These are phyloP conservation scores for Sakesphorus luctuosus DNA, from an alignment of 2,113 vertebrate genomes.

Conservation along the genomic window DNA sequence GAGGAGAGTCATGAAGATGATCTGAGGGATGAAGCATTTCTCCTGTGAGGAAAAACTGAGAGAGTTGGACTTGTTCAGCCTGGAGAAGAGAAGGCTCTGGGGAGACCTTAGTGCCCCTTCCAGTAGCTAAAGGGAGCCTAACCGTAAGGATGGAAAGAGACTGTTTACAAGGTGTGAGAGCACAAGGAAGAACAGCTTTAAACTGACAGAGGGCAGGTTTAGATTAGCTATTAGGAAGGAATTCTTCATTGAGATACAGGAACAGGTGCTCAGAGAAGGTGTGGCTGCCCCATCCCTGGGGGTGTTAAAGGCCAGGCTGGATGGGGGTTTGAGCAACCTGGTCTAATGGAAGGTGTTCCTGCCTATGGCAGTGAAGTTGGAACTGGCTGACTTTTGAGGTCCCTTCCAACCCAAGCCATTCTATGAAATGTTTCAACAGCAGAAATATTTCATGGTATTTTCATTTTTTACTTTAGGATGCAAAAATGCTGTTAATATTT, in stretches of 20 bases:
- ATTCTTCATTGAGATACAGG: background rate
- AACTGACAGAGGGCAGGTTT: background rate
- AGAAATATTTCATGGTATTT: background rate
- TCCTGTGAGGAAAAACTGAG: background rate
- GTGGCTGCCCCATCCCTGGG: background rate
- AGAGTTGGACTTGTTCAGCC: background rate
- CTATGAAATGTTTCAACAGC: background rate
- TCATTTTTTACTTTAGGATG: background rate
- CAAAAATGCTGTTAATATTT: background rate
- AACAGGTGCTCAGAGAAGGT: background rate
- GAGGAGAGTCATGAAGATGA: background rate
- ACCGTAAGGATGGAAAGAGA: background rate
- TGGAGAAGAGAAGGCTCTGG: background rate
- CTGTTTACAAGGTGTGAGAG: background rate
- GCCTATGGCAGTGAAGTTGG: background rate
- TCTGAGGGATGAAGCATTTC: background rate
- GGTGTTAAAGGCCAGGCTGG: background rate
- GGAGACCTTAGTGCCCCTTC: background rate
- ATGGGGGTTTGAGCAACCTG: background rate
- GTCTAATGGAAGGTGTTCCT: background rate
- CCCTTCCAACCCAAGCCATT: background rate
- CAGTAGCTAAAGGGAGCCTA: background rate
- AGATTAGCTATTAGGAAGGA: background rate
- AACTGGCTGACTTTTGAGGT: background rate
- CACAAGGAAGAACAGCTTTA: background rate